Conservation (phyloP, 2,797 vertebrate genomes). For the Spheniscus humboldti region DNA sequence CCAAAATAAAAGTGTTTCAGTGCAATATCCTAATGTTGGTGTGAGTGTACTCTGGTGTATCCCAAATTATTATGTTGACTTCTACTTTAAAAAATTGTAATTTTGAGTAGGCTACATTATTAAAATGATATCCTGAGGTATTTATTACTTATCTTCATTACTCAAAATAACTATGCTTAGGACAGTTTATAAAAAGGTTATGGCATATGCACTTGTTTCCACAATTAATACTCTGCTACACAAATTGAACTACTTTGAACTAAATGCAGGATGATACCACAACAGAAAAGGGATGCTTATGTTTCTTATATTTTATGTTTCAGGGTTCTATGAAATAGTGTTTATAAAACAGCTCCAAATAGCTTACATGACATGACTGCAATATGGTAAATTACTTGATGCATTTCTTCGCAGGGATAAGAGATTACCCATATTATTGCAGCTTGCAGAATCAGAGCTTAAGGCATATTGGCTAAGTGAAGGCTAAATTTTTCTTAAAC, state of each 20-base stretch:
- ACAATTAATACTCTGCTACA: background rate
- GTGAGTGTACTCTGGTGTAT: background rate
- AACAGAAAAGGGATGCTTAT: background rate
- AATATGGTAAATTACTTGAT: background rate
- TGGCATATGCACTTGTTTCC: background rate
- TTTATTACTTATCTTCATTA: background rate
- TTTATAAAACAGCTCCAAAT: background rate
- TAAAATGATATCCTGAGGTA: background rate
- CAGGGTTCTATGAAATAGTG: background rate
- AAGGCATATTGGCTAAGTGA: background rate
- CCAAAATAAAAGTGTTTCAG: background rate
- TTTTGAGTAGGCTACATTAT: background rate
- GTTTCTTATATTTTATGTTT: background rate
- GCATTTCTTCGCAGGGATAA: background rate
- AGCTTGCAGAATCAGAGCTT: background rate
- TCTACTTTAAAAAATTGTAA: background rate
- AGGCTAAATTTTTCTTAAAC: background rate
- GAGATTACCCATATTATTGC: background rate
- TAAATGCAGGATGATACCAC: background rate
- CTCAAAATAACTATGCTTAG: background rate
- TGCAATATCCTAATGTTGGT: background rate
- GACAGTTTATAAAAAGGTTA: conserved; percentile 19
- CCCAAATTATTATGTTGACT: background rate
- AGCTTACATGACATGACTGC: background rate
- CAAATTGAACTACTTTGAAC: background rate